Evolutionary conservation across 2,797 vertebrate species (phyloP).

Genomic region (Sebastes umbrosus): DNA sequence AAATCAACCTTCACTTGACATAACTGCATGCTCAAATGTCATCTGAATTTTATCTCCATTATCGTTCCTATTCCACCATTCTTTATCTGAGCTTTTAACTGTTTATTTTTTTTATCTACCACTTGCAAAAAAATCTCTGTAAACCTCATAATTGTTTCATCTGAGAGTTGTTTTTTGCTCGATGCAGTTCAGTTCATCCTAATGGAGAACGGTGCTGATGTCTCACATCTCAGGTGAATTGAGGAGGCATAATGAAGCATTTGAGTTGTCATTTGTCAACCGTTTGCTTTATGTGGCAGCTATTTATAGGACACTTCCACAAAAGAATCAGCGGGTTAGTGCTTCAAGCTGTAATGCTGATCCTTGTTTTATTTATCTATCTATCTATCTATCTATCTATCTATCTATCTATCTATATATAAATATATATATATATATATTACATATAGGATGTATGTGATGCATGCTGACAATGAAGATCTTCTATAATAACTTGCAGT

Average conservation of each 20-base stretch:
- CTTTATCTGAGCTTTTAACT: background rate
- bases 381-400: background rate
- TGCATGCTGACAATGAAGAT: background rate
- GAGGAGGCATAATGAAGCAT: background rate
- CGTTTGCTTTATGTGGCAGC: background rate
- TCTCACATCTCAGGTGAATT: background rate
- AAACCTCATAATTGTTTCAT: background rate
- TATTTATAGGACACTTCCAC: background rate
- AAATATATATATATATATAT: background rate
- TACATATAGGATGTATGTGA: background rate
- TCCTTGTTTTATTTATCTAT: background rate
- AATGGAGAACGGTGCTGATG: background rate
- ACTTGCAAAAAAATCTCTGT: background rate
- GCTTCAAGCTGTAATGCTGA: background rate
- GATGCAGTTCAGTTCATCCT: background rate
- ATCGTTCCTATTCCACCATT: background rate
- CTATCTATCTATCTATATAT: background rate
- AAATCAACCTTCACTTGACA: background rate
- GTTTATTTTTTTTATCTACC: background rate
- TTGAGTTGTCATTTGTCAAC: background rate
- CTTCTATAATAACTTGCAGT: background rate
- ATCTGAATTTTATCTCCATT: background rate
- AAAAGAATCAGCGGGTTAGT: background rate
- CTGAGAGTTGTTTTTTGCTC: background rate
- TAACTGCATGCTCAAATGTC: background rate